These are phyloP conservation scores for Cromileptes altivelis DNA, from an alignment of 2,113 vertebrate species.

Conservation along the genomic window DNA sequence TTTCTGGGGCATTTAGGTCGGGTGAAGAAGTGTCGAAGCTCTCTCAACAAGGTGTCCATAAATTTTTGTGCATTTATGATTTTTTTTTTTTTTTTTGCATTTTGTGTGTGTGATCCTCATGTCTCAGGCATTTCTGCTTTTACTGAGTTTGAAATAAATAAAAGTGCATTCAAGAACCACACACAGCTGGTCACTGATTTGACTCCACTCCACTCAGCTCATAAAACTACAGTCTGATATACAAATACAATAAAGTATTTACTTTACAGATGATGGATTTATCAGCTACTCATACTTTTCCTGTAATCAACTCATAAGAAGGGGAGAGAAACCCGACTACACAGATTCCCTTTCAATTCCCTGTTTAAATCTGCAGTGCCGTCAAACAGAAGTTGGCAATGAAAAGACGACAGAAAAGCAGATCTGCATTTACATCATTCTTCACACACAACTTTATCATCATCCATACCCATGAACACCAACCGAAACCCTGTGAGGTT, in stretches of 20 bases:
- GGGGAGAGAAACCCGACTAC: neutral
- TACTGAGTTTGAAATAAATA: neutral
- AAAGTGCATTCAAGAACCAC: neutral
- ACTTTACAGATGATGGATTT: neutral
- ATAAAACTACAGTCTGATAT: neutral
- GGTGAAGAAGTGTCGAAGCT: neutral
- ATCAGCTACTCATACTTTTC: neutral
- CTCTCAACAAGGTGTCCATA: neutral
- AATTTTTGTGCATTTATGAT: neutral
- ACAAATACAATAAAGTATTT: neutral
- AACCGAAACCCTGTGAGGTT: conserved; percentile 65
- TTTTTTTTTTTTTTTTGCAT: neutral
- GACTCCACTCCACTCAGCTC: neutral
- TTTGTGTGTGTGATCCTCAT: neutral
- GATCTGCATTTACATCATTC: conserved; percentile 14
- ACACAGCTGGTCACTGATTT: neutral
- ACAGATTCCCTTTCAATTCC: neutral
- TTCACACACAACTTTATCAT: conserved; percentile 23
- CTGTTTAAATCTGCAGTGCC: conserved; percentile 5
- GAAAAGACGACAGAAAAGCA: conserved; percentile 25
- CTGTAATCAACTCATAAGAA: neutral
- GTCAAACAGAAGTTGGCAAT: conserved; percentile 2
- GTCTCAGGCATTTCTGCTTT: neutral
- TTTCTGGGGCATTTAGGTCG: neutral
- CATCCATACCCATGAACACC: conserved; percentile 29